Evolutionary conservation across 2,888 invertebrate genomes (phyloP).

Genomic region (Deroplatys truncata): DNA sequence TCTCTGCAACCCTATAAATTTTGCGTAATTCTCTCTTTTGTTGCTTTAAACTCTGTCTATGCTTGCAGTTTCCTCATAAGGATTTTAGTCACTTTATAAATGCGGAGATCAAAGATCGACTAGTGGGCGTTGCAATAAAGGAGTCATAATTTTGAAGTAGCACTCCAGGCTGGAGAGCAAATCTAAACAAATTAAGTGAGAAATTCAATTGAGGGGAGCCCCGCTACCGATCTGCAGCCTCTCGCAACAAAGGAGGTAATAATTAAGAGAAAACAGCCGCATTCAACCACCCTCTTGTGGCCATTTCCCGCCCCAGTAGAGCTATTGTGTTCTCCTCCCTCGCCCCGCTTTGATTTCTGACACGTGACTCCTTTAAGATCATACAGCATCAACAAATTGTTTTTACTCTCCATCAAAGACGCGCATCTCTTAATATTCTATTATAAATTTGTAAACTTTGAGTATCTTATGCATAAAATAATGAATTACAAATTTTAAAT

Average conservation of each 20-base stretch:
- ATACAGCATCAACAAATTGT: not conserved
- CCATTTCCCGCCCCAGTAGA: not conserved
- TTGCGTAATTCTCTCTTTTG: too few species aligned
- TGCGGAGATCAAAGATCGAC: not conserved
- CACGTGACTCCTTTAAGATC: not conserved
- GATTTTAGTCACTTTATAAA: not conserved
- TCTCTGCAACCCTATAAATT: too few species aligned
- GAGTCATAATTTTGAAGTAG: not conserved
- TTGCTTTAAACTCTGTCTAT: too few species aligned
- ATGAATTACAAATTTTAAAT: too few species aligned
- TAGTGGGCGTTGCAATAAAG: not conserved
- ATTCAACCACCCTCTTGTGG: not conserved
- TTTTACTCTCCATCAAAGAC: not conserved
- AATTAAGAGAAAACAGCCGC: not conserved
- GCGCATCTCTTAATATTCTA: not conserved
- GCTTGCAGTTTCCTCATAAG: too few species aligned
- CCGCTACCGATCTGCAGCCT: not conserved
- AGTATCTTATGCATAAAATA: too few species aligned
- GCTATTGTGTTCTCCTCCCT: not conserved
- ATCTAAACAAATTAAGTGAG: not conserved
- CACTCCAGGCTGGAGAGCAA: not conserved
- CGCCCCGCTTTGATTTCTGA: not conserved
- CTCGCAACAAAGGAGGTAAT: not conserved
- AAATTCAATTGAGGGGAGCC: not conserved
- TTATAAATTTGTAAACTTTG: too few species aligned